Evolutionary conservation across 1,140 invertebrate species (phyloP).

Genomic region (Cepaea nemoralis): DNA sequence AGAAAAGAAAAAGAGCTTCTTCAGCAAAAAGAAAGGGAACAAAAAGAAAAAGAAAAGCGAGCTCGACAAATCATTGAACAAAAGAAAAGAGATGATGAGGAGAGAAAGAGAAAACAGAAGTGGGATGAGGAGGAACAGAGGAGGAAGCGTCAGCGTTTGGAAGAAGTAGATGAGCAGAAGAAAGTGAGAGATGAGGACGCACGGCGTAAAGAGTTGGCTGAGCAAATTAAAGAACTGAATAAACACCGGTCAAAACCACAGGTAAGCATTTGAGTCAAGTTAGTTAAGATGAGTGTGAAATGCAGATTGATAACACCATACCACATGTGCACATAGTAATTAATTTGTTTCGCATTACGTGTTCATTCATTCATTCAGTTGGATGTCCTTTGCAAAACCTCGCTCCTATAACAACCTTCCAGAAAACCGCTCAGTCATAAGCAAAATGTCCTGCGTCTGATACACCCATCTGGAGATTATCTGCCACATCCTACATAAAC

Average conservation of each 20-base stretch:
- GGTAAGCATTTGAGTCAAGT: not conserved
- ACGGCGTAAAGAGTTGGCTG: slow-evolving; percentile 32
- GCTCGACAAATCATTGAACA: slow-evolving; percentile 24
- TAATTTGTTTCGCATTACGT: no score
- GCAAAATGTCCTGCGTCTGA: no score
- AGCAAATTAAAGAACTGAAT: slow-evolving; percentile 38
- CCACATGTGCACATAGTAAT: no score
- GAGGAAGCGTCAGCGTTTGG: not conserved
- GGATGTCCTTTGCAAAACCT: no score
- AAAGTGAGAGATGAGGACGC: slow-evolving; percentile 25
- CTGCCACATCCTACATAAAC: no score
- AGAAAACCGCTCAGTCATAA: no score
- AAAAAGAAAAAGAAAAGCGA: slow-evolving; percentile 22
- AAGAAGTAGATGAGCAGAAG: slow-evolving; percentile 19
- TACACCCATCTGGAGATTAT: no score
- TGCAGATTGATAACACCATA: no score
- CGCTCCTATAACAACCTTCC: no score
- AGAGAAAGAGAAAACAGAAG: slow-evolving; percentile 6
- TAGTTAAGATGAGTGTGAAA: not conserved
- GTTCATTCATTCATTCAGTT: no score
- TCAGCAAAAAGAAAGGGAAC: slow-evolving; percentile 31
- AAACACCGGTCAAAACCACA: slow-evolving; percentile 29
- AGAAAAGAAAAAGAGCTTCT: slow-evolving; percentile 29
- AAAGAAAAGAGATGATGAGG: slow-evolving; percentile 36
- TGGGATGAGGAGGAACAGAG: slow-evolving; percentile 32